Base-by-base conservation (phyloP, 64 coral and sea anemone genomes). In the Montipora efflorescens region DNA sequence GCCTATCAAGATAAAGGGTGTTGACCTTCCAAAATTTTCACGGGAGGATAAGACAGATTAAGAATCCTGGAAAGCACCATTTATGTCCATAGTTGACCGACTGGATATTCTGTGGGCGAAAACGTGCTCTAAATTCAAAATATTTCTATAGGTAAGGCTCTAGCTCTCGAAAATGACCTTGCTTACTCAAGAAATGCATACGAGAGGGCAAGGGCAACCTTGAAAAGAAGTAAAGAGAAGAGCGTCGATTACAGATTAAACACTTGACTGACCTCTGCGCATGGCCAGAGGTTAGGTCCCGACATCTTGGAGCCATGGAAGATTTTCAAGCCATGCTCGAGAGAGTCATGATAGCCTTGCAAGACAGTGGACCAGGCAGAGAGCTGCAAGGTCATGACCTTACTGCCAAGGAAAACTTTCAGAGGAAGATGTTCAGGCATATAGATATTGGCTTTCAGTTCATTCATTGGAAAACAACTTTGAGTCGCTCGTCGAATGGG, bases 351-450 rank as follows among this genome's bases (percentile, higher is more conserved):
- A 81, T 94, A 52, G 77, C 87, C 8, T 67, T 90, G 9, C 16
- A 89, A 90, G 79, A 89, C 75, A 73, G 75, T 67, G 77, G 87
- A 20, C 80, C 66, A 21, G 79, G 93, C 87, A 92, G 48, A 92
- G 64, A 13, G 70, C 84, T 19, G 52, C 9, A 90, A n/a, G n/a
- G 47, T 68, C 80, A 90, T 44, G n/a, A 78, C 50, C 72, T 95
- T 8, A 90, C 87, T 5, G 93, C 87, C 11, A 90, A 95, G 77
- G 93, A 94, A 94, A 90, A 36, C 64, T 94, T 18, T 84, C 55
- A 20, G 88, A 76, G 67, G 88, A 90, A 9, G 93, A 95, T 72
- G 48, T 90, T 23, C 67, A 95, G 52, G 88, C 88, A 9, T 90
- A 85, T 15, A 87, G 90, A 52, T 44, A 90, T 45, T 90, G 93